Percentiles rank a stretch among this genome's conserved stretches.
Evolutionary conservation across 2,888 invertebrate species (phyloP).

Genomic region (Phengaris alcon): DNA sequence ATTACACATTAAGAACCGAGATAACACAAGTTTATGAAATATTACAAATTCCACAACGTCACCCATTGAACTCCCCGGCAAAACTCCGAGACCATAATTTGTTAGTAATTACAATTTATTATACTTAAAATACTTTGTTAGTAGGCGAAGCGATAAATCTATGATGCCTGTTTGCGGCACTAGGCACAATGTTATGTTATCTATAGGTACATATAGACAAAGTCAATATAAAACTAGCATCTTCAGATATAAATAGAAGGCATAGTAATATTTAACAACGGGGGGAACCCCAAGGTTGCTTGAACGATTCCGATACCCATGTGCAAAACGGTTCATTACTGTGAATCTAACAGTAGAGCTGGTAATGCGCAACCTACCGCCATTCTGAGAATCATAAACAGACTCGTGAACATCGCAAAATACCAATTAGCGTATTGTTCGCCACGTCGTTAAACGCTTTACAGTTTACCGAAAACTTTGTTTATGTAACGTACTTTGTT

Average conservation of each 20-base stretch:
- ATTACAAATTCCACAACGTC: too few relatives aligned
- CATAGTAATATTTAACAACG: neutral
- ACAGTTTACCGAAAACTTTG: slow-evolving; percentile 8
- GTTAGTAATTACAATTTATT: too few relatives aligned
- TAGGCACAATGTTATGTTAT: too few relatives aligned
- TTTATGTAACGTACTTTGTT: slow-evolving; percentile 1
- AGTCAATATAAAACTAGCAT: too few relatives aligned
- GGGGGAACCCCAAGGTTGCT: neutral
- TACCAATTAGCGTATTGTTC: slow-evolving; percentile 17
- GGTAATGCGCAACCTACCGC: slow-evolving; percentile 5
- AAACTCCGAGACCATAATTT: too few relatives aligned
- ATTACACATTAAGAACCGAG: too few relatives aligned
- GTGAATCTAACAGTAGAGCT: slow-evolving; percentile 12
- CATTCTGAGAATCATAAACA: slow-evolving; percentile 11
- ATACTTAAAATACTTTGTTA: too few relatives aligned
- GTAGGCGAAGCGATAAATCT: too few relatives aligned
- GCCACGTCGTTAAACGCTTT: neutral
- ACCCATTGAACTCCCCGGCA: too few relatives aligned
- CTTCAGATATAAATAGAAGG: neutral
- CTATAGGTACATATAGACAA: too few relatives aligned
- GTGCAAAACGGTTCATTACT: neutral
- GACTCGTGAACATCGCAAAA: slow-evolving; percentile 11
- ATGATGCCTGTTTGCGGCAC: too few relatives aligned
- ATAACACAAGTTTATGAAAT: too few relatives aligned
- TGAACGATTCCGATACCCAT: neutral